Evolutionary conservation across 1,140 invertebrate species (phyloP), one percentile per base, ranked within the genome.

Genomic region (Brachionus sp.): DNA sequence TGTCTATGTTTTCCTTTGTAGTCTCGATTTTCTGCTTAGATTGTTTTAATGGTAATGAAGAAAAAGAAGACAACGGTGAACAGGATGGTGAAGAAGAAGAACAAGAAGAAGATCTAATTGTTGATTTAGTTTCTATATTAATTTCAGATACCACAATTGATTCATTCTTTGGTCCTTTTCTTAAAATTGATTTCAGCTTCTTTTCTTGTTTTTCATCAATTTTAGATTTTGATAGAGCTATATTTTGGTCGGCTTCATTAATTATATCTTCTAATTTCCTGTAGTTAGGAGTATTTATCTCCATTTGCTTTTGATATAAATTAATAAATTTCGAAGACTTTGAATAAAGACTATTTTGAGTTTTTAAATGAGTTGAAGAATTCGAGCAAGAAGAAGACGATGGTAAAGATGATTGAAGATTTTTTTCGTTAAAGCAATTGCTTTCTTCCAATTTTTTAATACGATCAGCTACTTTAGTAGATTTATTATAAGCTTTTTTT

Each of bases 201-300:
- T 57, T 66, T 42, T 66, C 62, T 13, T 23, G 29, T 57, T 66
- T 80, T 44, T 80, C 37, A 35, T 66, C 16, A 62, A 29, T 12
- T 0, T 29, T 29, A 19, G 12, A 3, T 33, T 33, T 33, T 62
- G 53, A 62, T 39, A 62, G 77, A 10, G 19, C 5, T 25, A 80
- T 16, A 80, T 35, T 42, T 42, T 80, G 19, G 16, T 80, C 77
- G 5, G 77, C 77, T 44, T 80, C 77, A 16, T 80, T 80, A 16
- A 80, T 66, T 33, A 80, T 80, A 12, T 80, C 77, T 19, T 80
- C 77, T 25, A 80, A 29, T 35, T 80, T 80, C 19, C 77, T 57
- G 35, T 80, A 80, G 13, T 5, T 66, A 23, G 39, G 44, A 12
- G 16, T 25, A 23, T 23, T 75, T 19, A 75, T 19, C 29, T 75